A percentile compares a stretch with the other conserved stretches of the same genome.
Conservation (phyloP, 2,888 invertebrate genomes). For the Napeogenes sylphis region DNA sequence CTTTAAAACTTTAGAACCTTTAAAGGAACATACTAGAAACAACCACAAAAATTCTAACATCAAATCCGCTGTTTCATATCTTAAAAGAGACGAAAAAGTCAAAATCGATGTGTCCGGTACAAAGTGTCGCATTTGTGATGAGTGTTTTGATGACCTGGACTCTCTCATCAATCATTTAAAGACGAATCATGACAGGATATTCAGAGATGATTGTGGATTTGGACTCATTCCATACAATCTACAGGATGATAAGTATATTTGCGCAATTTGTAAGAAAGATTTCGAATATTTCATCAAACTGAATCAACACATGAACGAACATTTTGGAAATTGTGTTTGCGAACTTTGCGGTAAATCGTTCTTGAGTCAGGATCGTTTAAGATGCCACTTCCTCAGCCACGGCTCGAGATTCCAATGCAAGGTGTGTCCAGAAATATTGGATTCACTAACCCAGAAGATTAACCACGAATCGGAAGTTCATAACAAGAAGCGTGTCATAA, state of each 20-base stretch:
- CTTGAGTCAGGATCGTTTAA: constrained; percentile 53
- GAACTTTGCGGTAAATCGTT: constrained; percentile 66
- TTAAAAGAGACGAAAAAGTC: constrained; percentile 63
- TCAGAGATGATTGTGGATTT: constrained; percentile 47
- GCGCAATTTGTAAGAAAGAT: constrained; percentile 52
- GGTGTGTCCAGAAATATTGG: constrained; percentile 50
- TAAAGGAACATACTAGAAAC: constrained; percentile 61
- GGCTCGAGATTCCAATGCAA: constrained; percentile 53
- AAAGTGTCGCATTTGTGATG: constrained; percentile 48
- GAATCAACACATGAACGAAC: constrained; percentile 69
- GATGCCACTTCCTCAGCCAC: constrained; percentile 56
- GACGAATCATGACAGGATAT: constrained; percentile 40
- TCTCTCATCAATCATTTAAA: constrained; percentile 50
- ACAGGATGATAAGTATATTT: constrained; percentile 43
- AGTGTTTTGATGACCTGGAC: constrained; percentile 38
- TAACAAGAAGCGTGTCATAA: constrained; percentile 46
- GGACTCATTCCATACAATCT: constrained; percentile 62
- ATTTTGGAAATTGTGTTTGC: constrained; percentile 61
- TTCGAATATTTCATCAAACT: constrained; percentile 65
- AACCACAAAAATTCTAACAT: constrained; percentile 51
- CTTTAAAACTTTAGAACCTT: constrained; percentile 46
- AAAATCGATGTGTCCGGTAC: constrained; percentile 59
- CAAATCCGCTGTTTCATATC: constrained; percentile 56
- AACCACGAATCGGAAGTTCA: constrained; percentile 53
- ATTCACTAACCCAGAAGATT: constrained; percentile 48